phyloP scores from a whole-genome alignment of 1,140 invertebrate species.

The Magallana gigas region DNA sequence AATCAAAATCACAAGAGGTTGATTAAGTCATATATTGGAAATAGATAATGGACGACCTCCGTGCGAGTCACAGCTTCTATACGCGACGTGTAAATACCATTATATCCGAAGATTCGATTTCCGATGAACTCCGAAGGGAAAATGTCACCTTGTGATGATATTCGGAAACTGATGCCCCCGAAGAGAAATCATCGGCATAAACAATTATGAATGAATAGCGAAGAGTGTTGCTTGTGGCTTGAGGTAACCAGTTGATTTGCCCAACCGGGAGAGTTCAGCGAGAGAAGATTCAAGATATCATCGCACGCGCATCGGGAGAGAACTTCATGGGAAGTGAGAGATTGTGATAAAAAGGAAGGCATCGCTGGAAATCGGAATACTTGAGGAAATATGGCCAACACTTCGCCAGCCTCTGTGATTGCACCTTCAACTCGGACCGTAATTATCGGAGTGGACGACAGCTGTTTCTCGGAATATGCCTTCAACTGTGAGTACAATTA shows the following conservation, averaged over 20 bases:
- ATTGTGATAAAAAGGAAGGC: background rate
- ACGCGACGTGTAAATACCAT: conserved; percentile 10
- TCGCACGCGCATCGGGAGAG: background rate
- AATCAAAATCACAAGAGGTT: background rate
- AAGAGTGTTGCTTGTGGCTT: background rate
- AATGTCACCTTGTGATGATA: conserved; percentile 31
- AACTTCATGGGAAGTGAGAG: background rate
- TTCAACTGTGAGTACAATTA: conserved; percentile 65
- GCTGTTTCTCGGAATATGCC: conserved; percentile 63
- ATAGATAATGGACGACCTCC: background rate
- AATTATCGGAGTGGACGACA: conserved; percentile 65
- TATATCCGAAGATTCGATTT: conserved; percentile 6
- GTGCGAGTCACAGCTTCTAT: background rate
- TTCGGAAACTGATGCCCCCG: background rate
- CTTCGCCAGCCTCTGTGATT: background rate
- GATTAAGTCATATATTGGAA: background rate
- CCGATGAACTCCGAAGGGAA: conserved; percentile 12
- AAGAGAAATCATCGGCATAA: background rate
- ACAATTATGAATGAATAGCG: background rate
- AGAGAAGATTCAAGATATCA: background rate
- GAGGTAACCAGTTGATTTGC: background rate
- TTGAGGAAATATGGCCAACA: background rate
- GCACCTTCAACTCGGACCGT: conserved; percentile 43
- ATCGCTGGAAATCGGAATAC: too few species aligned
- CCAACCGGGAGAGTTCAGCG: background rate